Percentiles rank a stretch among this genome's conserved stretches.
These are phyloP conservation scores for Hecatera dysodea DNA, from an alignment of 2,888 invertebrate species.

Conservation along the genomic window DNA sequence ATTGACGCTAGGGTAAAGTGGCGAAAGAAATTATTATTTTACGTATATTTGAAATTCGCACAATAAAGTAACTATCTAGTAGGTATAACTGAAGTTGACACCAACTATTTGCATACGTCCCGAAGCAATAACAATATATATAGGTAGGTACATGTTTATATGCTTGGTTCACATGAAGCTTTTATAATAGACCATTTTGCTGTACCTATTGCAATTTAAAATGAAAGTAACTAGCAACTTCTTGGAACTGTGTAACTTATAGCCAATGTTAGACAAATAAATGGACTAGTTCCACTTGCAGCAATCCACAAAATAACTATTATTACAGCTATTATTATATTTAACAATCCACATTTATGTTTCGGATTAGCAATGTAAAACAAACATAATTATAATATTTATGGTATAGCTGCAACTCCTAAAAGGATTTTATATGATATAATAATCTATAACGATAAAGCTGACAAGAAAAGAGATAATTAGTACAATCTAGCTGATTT, in stretches of 20 bases:
- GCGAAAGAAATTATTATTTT: neutral
- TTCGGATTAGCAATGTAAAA: conserved; percentile 3
- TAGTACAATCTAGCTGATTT: conserved; percentile 12
- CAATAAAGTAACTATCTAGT: too few species aligned
- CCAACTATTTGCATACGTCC: neutral
- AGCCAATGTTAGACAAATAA: neutral
- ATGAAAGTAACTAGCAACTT: conserved; percentile 1
- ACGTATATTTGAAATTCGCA: too few species aligned
- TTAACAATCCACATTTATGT: conserved; percentile 1
- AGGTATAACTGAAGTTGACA: neutral
- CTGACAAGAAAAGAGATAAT: conserved; percentile 6
- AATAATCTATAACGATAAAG: conserved; percentile 2
- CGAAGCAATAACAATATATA: neutral
- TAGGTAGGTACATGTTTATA: too few species aligned
- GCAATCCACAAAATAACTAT: conserved; percentile 10
- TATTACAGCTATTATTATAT: conserved; percentile 23
- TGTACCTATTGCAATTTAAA: neutral
- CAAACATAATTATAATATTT: conserved; percentile 7
- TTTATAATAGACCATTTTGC: neutral
- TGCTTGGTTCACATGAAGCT: neutral
- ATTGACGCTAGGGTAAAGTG: conserved; percentile 18
- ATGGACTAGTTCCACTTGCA: conserved; percentile 9
- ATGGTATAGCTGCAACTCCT: neutral
- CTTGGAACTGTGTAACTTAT: neutral
- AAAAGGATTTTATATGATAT: neutral